Conservation (phyloP, 2,113 vertebrate genomes). For the Tichodroma muraria region DNA sequence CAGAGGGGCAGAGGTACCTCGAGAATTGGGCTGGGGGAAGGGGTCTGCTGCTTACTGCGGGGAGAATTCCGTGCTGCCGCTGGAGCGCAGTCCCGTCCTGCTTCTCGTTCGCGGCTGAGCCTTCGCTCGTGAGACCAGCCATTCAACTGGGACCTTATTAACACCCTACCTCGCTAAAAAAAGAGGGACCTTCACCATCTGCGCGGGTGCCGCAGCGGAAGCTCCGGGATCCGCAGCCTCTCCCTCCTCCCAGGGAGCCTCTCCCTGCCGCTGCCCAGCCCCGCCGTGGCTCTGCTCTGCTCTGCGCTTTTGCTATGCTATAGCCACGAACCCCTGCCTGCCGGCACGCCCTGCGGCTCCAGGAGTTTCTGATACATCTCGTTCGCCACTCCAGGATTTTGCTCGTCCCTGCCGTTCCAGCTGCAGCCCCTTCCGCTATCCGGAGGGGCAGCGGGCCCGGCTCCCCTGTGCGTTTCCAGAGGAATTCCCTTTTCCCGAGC, state of each 20-base stretch:
- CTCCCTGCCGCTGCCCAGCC: background rate
- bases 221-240: rapidly evolving
- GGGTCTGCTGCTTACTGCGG: background rate
- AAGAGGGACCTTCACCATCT: background rate
- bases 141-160: background rate
- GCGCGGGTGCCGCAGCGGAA: background rate
- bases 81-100: too few relatives aligned
- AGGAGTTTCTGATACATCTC: background rate
- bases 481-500: background rate
- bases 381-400: background rate
- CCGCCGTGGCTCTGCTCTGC: background rate
- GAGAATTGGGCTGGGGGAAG: too few relatives aligned
- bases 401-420: background rate
- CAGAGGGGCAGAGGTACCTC: background rate
- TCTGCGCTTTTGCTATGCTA: background rate
- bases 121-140: background rate
- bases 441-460: too few relatives aligned
- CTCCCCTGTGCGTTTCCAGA: background rate
- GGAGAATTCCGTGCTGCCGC: background rate
- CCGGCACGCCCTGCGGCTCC: background rate
- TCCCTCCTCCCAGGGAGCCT: too few relatives aligned
- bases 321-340: background rate
- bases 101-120: background rate
- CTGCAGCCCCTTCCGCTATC: too few relatives aligned
- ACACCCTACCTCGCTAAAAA: too few relatives aligned